Base-by-base conservation (phyloP, 2,888 invertebrate species). In the Meloe dianella region DNA sequence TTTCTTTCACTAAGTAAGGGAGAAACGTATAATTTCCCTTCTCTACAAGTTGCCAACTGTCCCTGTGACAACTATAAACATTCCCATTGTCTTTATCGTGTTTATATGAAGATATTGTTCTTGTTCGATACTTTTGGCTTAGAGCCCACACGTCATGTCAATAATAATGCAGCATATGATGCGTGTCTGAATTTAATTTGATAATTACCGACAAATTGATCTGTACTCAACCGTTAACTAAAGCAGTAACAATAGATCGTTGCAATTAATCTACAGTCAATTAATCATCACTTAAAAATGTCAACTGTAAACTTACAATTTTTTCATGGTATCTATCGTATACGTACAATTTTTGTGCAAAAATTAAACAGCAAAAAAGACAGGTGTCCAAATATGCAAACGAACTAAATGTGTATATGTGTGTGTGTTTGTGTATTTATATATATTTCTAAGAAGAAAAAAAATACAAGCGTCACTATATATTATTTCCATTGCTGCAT, bases 401-500 rank as follows among this genome's bases (percentile, higher is more conserved):
- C 32, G 5, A 6, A 32, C 32, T 32, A 7, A 47, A 47, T 9
- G 8, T 9, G 8, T 5, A 1, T 47, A 20, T 20, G 8, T 17
- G 0, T 41, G n/a, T 47, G 3, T 47, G 9, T 47, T 5, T 17
- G 14, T 35, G 35, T 35, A 35, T 35, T 14, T 35, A 1, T 38
- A n/a, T 17, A 41, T 1, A 17, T 47, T 47, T 20, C n/a, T 8
- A 12, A 7, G 27, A 41, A 61, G 58, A 68, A 68, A n/a, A n/a
- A n/a, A n/a, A n/a, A n/a, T n/a, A 62, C 57, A 63, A 62, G 30
- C 60, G 47, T 65, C 65, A 70, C 75, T 66, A 75, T 77, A 77
- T 74, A 76, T 77, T 74, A 78, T 75, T 76, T 77, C 77, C 75
- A 78, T 71, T 71, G 66, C 71, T 66, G 63, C 66, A 71, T 76